These are phyloP conservation scores for Lutjanus campechanus DNA, from an alignment of 2,797 vertebrate species.

Conservation along the genomic window DNA sequence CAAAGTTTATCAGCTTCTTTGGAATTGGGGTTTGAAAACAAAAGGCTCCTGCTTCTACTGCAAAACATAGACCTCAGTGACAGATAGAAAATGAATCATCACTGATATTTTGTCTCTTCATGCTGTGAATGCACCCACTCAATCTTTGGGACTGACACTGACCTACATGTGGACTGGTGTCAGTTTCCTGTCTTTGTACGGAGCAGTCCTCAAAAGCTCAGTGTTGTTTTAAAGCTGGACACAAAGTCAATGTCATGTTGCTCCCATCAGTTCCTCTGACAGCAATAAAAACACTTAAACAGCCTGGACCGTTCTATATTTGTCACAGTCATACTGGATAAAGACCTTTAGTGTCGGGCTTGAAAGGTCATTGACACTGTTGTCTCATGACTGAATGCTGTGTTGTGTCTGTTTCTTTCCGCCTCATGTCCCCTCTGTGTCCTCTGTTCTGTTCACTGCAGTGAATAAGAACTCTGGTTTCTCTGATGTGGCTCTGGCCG, in stretches of 20 bases:
- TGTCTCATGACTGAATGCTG: neutral
- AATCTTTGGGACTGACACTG: neutral
- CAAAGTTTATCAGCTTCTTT: too few species aligned
- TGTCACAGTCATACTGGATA: neutral
- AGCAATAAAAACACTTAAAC: slow-evolving; percentile 11
- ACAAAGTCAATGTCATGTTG: slow-evolving; percentile 20
- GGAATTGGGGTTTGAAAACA: neutral
- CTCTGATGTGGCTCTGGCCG: slow-evolving; percentile 93
- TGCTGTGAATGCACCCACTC: neutral
- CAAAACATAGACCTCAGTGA: neutral
- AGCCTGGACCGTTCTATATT: slow-evolving; percentile 9
- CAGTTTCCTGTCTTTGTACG: slow-evolving; percentile 48
- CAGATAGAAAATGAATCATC: neutral
- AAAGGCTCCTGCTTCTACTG: neutral
- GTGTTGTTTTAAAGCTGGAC: slow-evolving; percentile 26
- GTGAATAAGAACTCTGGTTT: slow-evolving; percentile 92
- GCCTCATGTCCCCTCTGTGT: neutral
- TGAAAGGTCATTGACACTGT: neutral
- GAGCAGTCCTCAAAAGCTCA: slow-evolving; percentile 13
- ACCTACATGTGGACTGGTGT: slow-evolving; percentile 16
- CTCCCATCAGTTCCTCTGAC: slow-evolving; percentile 12
- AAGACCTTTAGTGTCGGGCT: neutral
- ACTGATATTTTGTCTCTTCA: neutral
- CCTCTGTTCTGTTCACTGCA: slow-evolving; percentile 44
- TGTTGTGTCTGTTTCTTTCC: neutral